phyloP scores from a whole-genome alignment of 2,888 invertebrate genomes.

The Lasioglossum leucozonium region DNA sequence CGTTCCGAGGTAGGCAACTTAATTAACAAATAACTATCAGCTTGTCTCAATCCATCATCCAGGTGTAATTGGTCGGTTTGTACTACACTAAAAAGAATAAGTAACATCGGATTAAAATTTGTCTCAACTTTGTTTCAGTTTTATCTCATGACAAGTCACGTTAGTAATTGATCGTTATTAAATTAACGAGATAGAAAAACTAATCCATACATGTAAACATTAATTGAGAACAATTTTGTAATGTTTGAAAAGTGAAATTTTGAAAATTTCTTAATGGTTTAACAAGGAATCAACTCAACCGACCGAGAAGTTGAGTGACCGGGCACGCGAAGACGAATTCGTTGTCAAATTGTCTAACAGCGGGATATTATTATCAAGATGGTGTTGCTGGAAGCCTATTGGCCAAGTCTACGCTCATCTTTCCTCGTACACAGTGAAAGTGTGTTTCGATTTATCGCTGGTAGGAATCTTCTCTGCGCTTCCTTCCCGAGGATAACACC shows the following conservation, averaged over 20 bases:
- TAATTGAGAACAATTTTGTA: too few relatives aligned
- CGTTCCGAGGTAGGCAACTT: not conserved
- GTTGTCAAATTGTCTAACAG: slow-evolving; percentile 81
- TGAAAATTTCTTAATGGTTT: not conserved
- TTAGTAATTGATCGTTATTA: not conserved
- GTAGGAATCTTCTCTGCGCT: slow-evolving; percentile 60
- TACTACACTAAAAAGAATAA: not conserved
- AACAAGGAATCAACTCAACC: not conserved
- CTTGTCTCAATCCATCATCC: not conserved
- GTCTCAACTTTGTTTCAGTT: not conserved
- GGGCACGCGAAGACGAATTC: slow-evolving; percentile 74
- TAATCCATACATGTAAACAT: too few relatives aligned
- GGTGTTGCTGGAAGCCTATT: slow-evolving; percentile 66
- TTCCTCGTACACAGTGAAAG: slow-evolving; percentile 60
- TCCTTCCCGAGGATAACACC: slow-evolving; percentile 55
- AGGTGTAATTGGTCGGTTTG: not conserved
- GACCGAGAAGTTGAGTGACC: slow-evolving; percentile 33
- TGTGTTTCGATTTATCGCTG: slow-evolving; percentile 64
- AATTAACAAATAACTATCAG: not conserved
- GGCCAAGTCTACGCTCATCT: slow-evolving; percentile 59
- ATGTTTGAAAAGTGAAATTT: too few relatives aligned
- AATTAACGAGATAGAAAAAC: not conserved
- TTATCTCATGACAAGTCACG: not conserved
- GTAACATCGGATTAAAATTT: not conserved
- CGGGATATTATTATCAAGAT: slow-evolving; percentile 80